Conservation (phyloP, 2,888 invertebrate species). For the Heterodera filipjevi region DNA sequence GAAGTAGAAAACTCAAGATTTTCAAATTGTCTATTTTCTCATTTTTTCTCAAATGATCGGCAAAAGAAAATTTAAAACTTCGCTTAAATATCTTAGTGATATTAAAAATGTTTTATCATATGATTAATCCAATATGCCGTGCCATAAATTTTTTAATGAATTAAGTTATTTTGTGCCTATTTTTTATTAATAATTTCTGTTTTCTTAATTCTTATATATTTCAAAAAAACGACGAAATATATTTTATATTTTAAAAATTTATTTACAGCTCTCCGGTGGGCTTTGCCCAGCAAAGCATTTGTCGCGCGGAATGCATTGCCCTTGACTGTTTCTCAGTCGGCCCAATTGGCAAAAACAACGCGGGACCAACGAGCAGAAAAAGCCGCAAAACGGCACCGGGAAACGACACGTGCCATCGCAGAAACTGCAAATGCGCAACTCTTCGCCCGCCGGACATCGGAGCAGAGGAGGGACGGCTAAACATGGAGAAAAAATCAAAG, state of each 20-base stretch:
- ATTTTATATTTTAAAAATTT: neutral
- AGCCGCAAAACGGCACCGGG: neutral
- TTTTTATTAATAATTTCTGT: no score
- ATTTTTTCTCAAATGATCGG: no score
- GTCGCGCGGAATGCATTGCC: neutral
- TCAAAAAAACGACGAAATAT: no score
- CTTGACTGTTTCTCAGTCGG: neutral
- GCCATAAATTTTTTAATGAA: no score
- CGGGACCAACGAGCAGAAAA: neutral
- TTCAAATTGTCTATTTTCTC: no score
- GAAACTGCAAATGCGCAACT: neutral
- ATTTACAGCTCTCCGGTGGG: neutral
- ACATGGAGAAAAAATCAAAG: no score
- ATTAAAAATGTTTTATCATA: no score
- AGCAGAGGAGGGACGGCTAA: neutral
- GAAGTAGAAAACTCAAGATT: neutral
- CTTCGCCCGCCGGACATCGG: neutral
- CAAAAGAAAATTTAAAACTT: no score
- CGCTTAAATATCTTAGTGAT: no score
- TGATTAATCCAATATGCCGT: no score
- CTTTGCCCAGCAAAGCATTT: neutral
- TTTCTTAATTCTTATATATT: no score
- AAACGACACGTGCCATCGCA: constrained; percentile 1
- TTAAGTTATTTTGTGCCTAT: no score
- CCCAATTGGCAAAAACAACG: neutral